Base-by-base conservation (phyloP, 1,140 invertebrate genomes). In the Pseudachorutes palmiensis region DNA sequence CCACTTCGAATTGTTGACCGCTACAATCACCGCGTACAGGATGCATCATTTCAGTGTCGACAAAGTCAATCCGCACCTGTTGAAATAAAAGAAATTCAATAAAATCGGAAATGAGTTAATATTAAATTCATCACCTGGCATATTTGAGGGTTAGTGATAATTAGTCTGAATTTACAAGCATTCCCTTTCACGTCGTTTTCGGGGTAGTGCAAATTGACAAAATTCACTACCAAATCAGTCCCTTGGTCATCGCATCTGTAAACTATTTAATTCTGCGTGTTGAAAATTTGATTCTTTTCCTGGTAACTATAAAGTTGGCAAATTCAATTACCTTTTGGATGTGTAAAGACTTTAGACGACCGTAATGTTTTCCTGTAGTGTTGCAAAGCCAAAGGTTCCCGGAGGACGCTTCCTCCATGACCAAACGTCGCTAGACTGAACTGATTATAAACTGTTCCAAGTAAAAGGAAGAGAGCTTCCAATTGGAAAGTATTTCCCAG, bases 41-140 rank as follows among this genome's bases (percentile, higher is more conserved):
- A 3, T 26, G 2, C 30, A 73, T 59, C 58, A 74, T 19, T 58
- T 71, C 71, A 0, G 73, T 73, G 49, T 73, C 73, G 3, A 73
- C 73, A 61, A 74, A 73, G 55, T 74, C 73, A 3, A 74, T 70
- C 0, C 73, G 49, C 16, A 74, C 55, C 73, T 74, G n/a, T n/a
- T n/a, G n/a, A n/a, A n/a, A n/a, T n/a, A n/a, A n/a, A n/a, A n/a
- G n/a, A n/a, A n/a, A n/a, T n/a, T n/a, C n/a, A n/a, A n/a, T n/a
- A n/a, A n/a, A n/a, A n/a, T n/a, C n/a, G n/a, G n/a, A n/a, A n/a
- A n/a, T n/a, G n/a, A n/a, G n/a, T n/a, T n/a, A n/a, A n/a, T 60
- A 60, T 60, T 60, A 22, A 60, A n/a, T 60, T 60, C 26, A 9
- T 28, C 26, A 73, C 72, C 59, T 74, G 72, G 55, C 72, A 74